phyloP scores from a whole-genome alignment of 2,888 invertebrate species.

The Seladonia tumulorum region DNA sequence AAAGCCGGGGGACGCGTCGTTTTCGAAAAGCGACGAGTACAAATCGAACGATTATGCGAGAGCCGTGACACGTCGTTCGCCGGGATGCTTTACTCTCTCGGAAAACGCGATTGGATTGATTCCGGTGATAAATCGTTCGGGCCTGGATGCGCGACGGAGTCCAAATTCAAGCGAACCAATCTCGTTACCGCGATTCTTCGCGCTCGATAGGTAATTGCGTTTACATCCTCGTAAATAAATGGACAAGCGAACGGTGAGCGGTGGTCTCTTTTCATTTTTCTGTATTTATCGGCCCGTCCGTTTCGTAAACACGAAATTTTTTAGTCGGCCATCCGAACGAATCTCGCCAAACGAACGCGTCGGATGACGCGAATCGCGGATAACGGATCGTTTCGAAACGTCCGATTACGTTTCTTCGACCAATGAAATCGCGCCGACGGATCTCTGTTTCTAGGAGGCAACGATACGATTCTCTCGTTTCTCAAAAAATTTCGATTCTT shows the following conservation, averaged over 20 bases:
- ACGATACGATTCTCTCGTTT: background rate
- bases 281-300: background rate
- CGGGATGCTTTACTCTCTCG: constrained; percentile 57
- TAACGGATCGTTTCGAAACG: constrained; percentile 2
- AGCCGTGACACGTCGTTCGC: constrained; percentile 62
- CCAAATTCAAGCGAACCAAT: background rate
- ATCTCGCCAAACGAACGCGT: background rate
- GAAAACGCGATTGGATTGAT: constrained; percentile 79
- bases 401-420: background rate
- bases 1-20: background rate
- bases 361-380: background rate
- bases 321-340: background rate
- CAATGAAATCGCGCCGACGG: background rate
- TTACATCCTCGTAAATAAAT: background rate
- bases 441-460: background rate
- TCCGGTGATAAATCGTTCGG: constrained; percentile 75
- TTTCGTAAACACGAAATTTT: background rate
- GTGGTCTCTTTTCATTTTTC: background rate
- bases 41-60: constrained; percentile 79
- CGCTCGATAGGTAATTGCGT: background rate
- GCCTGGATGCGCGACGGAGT: background rate
- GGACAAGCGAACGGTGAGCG: background rate
- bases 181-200: background rate
- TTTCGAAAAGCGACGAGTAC: constrained; percentile 71
- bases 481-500: background rate